Percentiles rank a stretch among this genome's conserved stretches.
These are phyloP conservation scores for Allygus modestus DNA, from an alignment of 2,888 invertebrate genomes.

Conservation along the genomic window DNA sequence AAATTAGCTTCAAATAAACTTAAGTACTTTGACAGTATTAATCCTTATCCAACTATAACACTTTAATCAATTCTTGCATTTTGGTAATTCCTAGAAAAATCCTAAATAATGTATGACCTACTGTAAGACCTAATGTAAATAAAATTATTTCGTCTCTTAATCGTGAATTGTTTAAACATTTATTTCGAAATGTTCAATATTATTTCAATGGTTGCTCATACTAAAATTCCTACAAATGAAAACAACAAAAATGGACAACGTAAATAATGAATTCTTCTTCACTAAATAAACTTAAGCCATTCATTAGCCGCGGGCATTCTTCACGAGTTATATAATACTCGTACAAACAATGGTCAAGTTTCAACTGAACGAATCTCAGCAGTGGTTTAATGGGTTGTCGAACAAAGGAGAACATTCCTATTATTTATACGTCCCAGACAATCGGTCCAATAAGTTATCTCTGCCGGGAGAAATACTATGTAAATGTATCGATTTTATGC, in stretches of 20 bases:
- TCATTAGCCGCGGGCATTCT: neutral
- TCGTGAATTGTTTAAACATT: too few relatives aligned
- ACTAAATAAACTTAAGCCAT: neutral
- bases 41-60: too few relatives aligned
- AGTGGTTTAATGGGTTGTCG: slow-evolving; percentile 38
- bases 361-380: slow-evolving; percentile 12
- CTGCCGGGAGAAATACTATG: slow-evolving; percentile 58
- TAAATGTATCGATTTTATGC: slow-evolving; percentile 60
- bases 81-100: too few relatives aligned
- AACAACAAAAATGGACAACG: neutral
- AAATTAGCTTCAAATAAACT: too few relatives aligned
- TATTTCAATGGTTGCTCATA: too few relatives aligned
- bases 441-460: slow-evolving; percentile 50
- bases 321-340: slow-evolving; percentile 27
- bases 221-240: too few relatives aligned
- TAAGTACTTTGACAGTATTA: too few relatives aligned
- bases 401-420: slow-evolving; percentile 48
- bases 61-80: too few relatives aligned
- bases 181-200: too few relatives aligned
- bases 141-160: too few relatives aligned
- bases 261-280: neutral
- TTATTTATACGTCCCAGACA: slow-evolving; percentile 45
- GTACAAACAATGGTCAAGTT: slow-evolving; percentile 39
- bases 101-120: too few relatives aligned
- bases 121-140: too few relatives aligned